These are phyloP conservation scores for Falco rusticolus DNA, from an alignment of 2,797 vertebrate species.

Conservation along the genomic window DNA sequence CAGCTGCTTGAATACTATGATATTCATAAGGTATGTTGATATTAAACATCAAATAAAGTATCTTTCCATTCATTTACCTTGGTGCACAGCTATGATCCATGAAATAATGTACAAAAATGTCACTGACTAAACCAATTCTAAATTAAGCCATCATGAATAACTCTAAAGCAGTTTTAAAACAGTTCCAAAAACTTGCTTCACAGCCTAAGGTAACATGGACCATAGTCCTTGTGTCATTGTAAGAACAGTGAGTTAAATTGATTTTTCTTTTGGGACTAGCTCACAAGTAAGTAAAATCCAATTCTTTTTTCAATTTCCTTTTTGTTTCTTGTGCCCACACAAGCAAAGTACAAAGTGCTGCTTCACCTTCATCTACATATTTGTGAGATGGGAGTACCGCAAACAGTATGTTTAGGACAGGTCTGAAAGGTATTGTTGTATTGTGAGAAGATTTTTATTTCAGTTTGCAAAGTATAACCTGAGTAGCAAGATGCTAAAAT, in stretches of 20 bases:
- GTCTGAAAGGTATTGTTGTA: fast-evolving
- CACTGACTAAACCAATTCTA: background rate
- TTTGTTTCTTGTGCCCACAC: background rate
- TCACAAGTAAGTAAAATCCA: background rate
- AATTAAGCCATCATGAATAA: background rate
- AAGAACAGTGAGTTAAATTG: background rate
- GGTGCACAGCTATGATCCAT: background rate
- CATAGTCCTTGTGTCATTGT: background rate
- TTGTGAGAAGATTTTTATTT: background rate
- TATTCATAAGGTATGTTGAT: background rate
- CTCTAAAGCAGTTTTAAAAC: background rate
- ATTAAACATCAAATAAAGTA: background rate
- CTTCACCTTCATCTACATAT: background rate
- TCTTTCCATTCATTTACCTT: background rate
- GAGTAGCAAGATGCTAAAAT: background rate
- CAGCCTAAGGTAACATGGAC: background rate
- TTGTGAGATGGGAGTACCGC: background rate
- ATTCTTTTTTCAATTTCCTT: background rate
- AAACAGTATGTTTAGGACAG: background rate
- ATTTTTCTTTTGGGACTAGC: background rate
- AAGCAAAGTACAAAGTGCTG: background rate
- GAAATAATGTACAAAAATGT: background rate
- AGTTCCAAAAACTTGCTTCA: background rate
- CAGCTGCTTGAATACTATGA: background rate
- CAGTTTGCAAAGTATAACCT: background rate